Evolutionary conservation across 2,797 vertebrate species (phyloP), one percentile per base, ranked within the genome.

Genomic region (Mastacembelus armatus): DNA sequence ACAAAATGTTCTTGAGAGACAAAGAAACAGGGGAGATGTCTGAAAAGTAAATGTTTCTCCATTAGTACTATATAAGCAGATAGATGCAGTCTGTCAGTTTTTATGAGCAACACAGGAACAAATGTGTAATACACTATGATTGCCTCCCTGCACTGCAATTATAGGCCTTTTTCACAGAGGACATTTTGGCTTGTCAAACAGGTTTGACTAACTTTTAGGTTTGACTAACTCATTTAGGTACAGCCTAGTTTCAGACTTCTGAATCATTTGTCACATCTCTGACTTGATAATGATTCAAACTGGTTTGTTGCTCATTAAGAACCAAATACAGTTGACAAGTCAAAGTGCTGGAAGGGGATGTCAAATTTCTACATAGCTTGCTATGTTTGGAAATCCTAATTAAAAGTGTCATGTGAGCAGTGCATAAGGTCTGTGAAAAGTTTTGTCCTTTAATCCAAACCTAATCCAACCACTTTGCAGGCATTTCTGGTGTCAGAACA

Each of bases 141-240:
- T 15, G 12, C 61, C 66, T n/a, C n/a, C n/a, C n/a, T n/a, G n/a
- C n/a, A 67, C 16, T 18, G 24, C 43, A 8, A 32, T 39, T 39
- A 0, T 26, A 56, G 66, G 42, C 0, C 27, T 62, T 76, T 75
- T 49, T 80, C 50, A 55, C 27, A 21, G 56, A 36, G 15, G 22
- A 52, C 66, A 38, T 47, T 71, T 74, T 67, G 59, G 27, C 60
- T 60, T 40, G 38, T 66, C 29, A 27, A 22, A 22, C 22, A 32
- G n/a, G 36, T 58, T n/a, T n/a, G n/a, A n/a, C n/a, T n/a, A 36
- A 36, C 14, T 4, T 35, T 35, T 36, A 6, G 36, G 16, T 36
- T 5, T 15, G 8, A 57, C 15, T 15, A 24, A 27, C n/a, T 2
- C 24, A 16, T 43, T 66, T 10, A 24, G 18, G 10, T 32, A 16